Conservation (phyloP, 2,797 vertebrate genomes). For the Xiphorhynchus erythropygius region DNA sequence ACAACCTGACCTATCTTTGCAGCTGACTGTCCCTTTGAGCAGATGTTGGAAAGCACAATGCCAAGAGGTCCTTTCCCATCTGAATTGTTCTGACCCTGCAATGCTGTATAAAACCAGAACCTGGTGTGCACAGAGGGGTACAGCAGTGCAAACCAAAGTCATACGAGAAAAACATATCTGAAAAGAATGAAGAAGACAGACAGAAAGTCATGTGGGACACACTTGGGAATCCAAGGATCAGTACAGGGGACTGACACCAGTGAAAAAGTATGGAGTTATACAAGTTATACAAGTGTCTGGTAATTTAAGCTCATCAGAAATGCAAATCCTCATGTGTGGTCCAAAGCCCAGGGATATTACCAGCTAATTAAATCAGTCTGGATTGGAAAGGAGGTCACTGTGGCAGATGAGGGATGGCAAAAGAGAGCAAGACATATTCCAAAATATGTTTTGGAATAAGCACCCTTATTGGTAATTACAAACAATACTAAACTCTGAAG, state of each 20-base stretch:
- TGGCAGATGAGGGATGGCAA: neutral
- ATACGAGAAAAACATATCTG: neutral
- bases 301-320: neutral
- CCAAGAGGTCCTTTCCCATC: neutral
- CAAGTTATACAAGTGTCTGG: neutral
- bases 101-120: neutral
- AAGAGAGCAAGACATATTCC: neutral
- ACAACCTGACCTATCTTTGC: neutral
- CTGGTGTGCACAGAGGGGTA: neutral
- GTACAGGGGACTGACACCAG: neutral
- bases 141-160: neutral
- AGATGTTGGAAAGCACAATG: rapidly evolving
- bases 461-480: neutral
- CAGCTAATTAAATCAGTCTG: neutral
- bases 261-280: neutral
- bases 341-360: neutral
- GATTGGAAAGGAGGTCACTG: neutral
- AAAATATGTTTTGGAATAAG: neutral
- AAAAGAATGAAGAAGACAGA: neutral
- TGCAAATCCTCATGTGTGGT: neutral
- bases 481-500: neutral
- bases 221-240: neutral
- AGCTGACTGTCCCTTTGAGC: neutral
- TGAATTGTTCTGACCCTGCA: neutral
- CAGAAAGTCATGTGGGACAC: neutral